Conservation (phyloP, 2,797 vertebrate species). For the Anas bernieri region DNA sequence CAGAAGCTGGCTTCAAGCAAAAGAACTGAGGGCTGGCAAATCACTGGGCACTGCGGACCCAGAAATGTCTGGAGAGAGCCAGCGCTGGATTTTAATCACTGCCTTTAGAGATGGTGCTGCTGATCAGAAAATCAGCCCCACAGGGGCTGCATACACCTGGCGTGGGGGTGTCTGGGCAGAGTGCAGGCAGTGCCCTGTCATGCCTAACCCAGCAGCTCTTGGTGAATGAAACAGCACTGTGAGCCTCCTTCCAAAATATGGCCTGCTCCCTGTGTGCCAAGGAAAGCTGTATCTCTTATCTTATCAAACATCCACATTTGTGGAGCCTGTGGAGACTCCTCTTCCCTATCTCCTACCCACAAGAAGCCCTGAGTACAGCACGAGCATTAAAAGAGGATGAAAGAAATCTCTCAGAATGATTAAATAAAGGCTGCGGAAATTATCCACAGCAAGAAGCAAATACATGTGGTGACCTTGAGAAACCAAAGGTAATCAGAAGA, state of each 20-base stretch:
- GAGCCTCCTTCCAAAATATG: neutral
- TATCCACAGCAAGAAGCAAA: slow-evolving; percentile 32
- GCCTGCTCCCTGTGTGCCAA: neutral
- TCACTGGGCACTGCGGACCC: neutral
- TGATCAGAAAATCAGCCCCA: neutral
- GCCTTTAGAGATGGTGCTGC: neutral
- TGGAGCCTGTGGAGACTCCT: neutral
- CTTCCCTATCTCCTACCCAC: neutral
- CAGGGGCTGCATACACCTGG: neutral
- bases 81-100: neutral
- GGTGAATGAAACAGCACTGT: neutral
- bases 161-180: neutral
- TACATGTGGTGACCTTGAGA: slow-evolving; percentile 58
- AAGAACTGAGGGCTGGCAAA: neutral
- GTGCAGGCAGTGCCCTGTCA: neutral
- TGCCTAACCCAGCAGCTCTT: rapidly evolving
- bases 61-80: neutral
- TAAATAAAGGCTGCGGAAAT: slow-evolving; percentile 43
- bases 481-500: slow-evolving; percentile 22
- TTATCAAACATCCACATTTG: neutral
- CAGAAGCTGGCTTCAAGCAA: neutral
- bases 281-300: neutral
- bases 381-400: rapidly evolving
- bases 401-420: slow-evolving; percentile 19
- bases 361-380: neutral